Percentiles rank a stretch among this genome's conserved stretches.
phyloP scores from a whole-genome alignment of 2,888 invertebrate genomes.

The Acrobasis repandana region DNA sequence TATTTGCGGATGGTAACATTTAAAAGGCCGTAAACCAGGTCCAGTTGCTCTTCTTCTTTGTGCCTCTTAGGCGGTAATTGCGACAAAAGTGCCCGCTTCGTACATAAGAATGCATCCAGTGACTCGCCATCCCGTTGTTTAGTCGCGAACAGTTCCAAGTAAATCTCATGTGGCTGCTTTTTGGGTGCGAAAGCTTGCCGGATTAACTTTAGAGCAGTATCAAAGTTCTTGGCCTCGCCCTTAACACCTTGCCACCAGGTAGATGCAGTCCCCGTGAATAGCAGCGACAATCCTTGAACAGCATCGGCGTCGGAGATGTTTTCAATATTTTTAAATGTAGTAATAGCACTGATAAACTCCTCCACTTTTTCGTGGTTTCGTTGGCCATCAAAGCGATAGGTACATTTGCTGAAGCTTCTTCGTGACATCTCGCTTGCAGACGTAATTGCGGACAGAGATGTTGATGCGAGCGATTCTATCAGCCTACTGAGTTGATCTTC shows the following conservation, averaged over 20 bases:
- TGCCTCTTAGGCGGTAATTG: neutral
- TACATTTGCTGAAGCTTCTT: conserved; percentile 2
- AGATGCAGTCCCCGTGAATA: conserved; percentile 11
- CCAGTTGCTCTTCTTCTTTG: neutral
- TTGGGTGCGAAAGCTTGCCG: conserved; percentile 9
- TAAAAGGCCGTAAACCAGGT: neutral
- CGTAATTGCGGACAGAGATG: too few relatives aligned
- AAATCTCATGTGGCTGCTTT: conserved; percentile 22
- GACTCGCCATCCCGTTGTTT: conserved; percentile 9
- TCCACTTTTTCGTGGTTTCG: conserved; percentile 13
- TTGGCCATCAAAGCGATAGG: conserved; percentile 10
- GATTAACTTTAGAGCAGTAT: neutral
- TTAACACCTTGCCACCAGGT: conserved; percentile 6
- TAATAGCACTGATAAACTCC: conserved; percentile 17
- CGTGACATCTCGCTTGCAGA: conserved; percentile 20
- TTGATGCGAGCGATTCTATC: too few relatives aligned
- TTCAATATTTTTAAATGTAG: conserved; percentile 17
- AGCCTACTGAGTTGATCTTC: too few relatives aligned
- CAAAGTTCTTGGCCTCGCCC: conserved; percentile 7
- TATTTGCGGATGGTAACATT: neutral
- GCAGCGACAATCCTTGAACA: conserved; percentile 7
- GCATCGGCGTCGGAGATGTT: conserved; percentile 16
- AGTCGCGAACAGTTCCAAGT: neutral
- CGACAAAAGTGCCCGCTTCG: conserved; percentile 3
- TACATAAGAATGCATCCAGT: conserved; percentile 30